These are phyloP conservation scores for Siniperca undulata DNA, from an alignment of 2,797 vertebrate species.

Conservation along the genomic window DNA sequence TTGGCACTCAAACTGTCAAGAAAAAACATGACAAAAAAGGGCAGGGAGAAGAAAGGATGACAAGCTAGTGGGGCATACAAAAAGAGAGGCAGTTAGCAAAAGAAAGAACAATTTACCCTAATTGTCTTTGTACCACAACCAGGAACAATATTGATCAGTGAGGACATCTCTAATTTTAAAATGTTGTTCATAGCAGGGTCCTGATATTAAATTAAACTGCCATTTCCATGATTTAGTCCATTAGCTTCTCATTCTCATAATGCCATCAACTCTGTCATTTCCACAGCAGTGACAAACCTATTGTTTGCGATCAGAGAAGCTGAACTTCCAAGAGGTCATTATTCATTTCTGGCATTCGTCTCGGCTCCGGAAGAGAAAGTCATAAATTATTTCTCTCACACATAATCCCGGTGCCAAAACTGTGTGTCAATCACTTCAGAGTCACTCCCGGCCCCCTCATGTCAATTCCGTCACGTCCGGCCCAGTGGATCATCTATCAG, in stretches of 20 bases:
- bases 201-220: slow-evolving; percentile 76
- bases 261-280: slow-evolving; percentile 71
- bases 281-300: slow-evolving; percentile 72
- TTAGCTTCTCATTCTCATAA: slow-evolving; percentile 71
- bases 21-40: slow-evolving; percentile 42
- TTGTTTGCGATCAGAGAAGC: slow-evolving; percentile 77
- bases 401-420: slow-evolving; percentile 68
- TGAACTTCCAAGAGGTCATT: slow-evolving; percentile 77
- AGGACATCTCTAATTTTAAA: slow-evolving; percentile 50
- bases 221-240: slow-evolving; percentile 78
- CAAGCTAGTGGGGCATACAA: slow-evolving; percentile 9
- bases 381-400: slow-evolving; percentile 76
- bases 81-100: slow-evolving; percentile 15
- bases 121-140: slow-evolving; percentile 17
- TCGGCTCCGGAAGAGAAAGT: slow-evolving; percentile 68
- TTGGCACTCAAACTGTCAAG: slow-evolving; percentile 58
- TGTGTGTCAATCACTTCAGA: slow-evolving; percentile 77
- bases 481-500: slow-evolving; percentile 78
- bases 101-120: slow-evolving; percentile 19
- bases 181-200: slow-evolving; percentile 55
- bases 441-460: slow-evolving; percentile 62
- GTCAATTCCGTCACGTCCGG: slow-evolving; percentile 75
- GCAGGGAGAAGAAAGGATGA: slow-evolving; percentile 42
- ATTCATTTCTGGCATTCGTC: slow-evolving; percentile 77
- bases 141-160: slow-evolving; percentile 48